A percentile compares a stretch with the other conserved stretches of the same genome.
phyloP scores from a whole-genome alignment of 2,888 invertebrate genomes.

The Oscheius sp. region DNA sequence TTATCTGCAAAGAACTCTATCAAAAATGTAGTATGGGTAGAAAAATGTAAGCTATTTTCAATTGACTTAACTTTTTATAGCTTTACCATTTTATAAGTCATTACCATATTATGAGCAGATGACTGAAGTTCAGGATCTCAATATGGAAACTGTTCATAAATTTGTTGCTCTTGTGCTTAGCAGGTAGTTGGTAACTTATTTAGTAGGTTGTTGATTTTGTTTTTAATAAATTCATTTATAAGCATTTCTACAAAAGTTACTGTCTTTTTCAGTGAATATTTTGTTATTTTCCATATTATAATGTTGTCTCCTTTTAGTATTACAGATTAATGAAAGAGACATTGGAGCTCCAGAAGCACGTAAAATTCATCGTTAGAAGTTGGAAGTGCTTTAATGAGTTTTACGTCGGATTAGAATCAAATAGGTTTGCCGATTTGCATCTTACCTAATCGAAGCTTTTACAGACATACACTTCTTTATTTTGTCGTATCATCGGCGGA shows the following conservation, averaged over 20 bases:
- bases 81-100: slow-evolving; percentile 62
- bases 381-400: slow-evolving; percentile 53
- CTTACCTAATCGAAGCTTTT: slow-evolving; percentile 13
- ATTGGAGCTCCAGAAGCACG: slow-evolving; percentile 46
- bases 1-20: slow-evolving; percentile 43
- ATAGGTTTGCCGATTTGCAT: slow-evolving; percentile 39
- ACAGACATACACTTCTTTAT: slow-evolving; percentile 74
- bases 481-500: slow-evolving; percentile 92
- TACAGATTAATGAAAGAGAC: slow-evolving; percentile 2
- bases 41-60: slow-evolving; percentile 53
- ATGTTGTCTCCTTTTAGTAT: neutral
- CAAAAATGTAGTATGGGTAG: slow-evolving; percentile 67
- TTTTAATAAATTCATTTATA: slow-evolving; percentile 8
- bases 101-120: slow-evolving; percentile 61
- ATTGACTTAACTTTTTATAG: slow-evolving; percentile 31
- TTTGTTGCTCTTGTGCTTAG: slow-evolving; percentile 45
- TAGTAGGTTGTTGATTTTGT: slow-evolving; percentile 18
- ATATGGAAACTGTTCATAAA: slow-evolving; percentile 64
- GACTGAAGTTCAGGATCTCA: slow-evolving; percentile 58
- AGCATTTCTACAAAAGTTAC: neutral
- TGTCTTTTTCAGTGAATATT: neutral
- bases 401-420: slow-evolving; percentile 55
- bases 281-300: neutral
- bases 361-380: slow-evolving; percentile 50
- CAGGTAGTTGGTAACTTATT: slow-evolving; percentile 8